phyloP scores from a whole-genome alignment of 2,113 vertebrate genomes.

The Raphicerus campestris region DNA sequence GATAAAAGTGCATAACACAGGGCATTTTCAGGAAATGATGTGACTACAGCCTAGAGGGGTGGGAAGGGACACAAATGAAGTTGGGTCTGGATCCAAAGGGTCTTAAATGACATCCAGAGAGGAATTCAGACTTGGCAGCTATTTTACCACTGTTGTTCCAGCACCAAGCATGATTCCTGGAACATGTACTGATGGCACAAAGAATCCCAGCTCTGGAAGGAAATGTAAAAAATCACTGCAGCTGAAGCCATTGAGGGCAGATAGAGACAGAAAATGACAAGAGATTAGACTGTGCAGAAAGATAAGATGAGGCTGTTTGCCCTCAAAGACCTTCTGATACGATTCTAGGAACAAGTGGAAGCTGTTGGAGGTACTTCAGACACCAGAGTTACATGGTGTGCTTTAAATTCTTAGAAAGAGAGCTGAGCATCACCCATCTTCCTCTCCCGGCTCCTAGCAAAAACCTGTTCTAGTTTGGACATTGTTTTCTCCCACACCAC shows the following conservation, averaged over 20 bases:
- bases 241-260: background rate
- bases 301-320: background rate
- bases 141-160: too few species aligned
- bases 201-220: background rate
- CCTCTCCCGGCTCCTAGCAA: background rate
- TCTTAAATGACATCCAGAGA: background rate
- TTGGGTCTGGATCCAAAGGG: background rate
- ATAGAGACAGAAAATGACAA: background rate
- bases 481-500: background rate
- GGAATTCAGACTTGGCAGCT: background rate
- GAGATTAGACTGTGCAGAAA: too few species aligned
- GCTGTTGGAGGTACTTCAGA: background rate
- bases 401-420: background rate
- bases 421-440: background rate
- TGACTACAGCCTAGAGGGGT: fast-evolving
- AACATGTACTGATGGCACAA: fast-evolving
- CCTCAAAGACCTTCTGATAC: background rate
- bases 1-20: too few species aligned
- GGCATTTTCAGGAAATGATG: background rate
- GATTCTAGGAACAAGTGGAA: background rate
- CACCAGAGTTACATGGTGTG: too few species aligned
- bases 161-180: background rate
- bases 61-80: background rate
- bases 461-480: background rate
- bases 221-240: background rate